phyloP scores from a whole-genome alignment of 2,797 vertebrate genomes.

The Poecilia picta region DNA sequence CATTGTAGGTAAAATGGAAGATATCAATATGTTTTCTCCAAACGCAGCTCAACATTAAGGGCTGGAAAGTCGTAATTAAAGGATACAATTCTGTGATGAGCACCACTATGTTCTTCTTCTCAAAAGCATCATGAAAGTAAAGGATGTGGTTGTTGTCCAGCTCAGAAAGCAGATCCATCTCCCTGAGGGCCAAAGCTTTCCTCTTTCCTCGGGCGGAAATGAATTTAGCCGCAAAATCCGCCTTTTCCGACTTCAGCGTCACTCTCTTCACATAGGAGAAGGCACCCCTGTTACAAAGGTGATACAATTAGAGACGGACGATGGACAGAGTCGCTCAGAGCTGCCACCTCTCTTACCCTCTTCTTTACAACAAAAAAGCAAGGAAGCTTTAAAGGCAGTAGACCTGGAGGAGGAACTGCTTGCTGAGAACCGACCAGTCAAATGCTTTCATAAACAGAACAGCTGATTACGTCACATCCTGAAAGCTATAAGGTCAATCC shows the following conservation, averaged over 20 bases:
- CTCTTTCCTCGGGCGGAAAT: conserved; percentile 86
- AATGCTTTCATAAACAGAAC: not conserved
- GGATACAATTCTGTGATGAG: conserved; percentile 96
- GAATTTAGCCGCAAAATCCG: conserved; percentile 92
- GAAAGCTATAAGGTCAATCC: not conserved
- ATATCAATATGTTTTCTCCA: not conserved
- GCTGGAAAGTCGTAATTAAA: conserved; percentile 33
- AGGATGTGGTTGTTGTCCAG: conserved; percentile 88
- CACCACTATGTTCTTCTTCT: conserved; percentile 90
- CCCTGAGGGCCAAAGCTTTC: conserved; percentile 84
- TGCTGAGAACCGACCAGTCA: not conserved
- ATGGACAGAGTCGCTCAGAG: not conserved
- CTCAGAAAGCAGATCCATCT: conserved; percentile 88
- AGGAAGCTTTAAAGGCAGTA: not conserved
- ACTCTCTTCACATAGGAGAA: conserved; percentile 93
- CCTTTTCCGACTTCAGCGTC: conserved; percentile 84
- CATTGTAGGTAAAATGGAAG: not conserved
- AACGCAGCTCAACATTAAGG: not conserved
- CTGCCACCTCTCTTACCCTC: not conserved
- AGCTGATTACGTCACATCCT: not conserved
- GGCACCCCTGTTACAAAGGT: conserved; percentile 82
- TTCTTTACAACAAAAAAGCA: not conserved
- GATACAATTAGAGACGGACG: not conserved
- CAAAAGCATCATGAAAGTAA: conserved; percentile 93
- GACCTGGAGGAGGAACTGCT: not conserved